Evolutionary conservation across 2,113 vertebrate species (phyloP).

Genomic region (Cygnus atratus): DNA sequence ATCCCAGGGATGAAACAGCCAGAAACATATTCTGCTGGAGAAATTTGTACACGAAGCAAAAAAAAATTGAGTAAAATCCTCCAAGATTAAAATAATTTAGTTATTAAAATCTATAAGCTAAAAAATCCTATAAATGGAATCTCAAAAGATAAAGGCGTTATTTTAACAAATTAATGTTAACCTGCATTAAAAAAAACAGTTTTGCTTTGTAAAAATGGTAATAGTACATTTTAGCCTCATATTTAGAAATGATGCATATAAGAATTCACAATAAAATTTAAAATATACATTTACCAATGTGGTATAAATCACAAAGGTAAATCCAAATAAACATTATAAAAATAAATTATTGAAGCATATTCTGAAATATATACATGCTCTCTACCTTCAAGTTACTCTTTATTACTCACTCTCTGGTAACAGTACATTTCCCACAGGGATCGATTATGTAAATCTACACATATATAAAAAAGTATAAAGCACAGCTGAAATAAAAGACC

Average conservation of each 20-base stretch:
- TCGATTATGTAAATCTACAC: constrained; percentile 52
- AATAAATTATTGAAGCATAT: constrained; percentile 43
- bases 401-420: constrained; percentile 58
- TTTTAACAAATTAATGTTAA: neutral
- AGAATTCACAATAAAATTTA: constrained; percentile 24
- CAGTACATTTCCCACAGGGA: constrained; percentile 37
- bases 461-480: constrained; percentile 43
- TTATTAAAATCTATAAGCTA: neutral
- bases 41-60: neutral
- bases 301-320: constrained; percentile 44
- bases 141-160: neutral
- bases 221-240: neutral
- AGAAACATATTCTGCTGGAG: neutral
- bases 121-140: neutral
- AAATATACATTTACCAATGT: constrained; percentile 25
- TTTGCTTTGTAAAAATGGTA: neutral
- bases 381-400: constrained; percentile 55
- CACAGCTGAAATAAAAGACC: constrained; percentile 12
- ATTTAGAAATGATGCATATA: constrained; percentile 12
- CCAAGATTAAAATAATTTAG: neutral
- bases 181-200: neutral
- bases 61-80: neutral
- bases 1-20: no score
- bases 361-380: constrained; percentile 44
- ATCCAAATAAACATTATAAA: constrained; percentile 39